Conservation (phyloP, 2,113 vertebrate genomes). For the Aptenodytes patagonicus region DNA sequence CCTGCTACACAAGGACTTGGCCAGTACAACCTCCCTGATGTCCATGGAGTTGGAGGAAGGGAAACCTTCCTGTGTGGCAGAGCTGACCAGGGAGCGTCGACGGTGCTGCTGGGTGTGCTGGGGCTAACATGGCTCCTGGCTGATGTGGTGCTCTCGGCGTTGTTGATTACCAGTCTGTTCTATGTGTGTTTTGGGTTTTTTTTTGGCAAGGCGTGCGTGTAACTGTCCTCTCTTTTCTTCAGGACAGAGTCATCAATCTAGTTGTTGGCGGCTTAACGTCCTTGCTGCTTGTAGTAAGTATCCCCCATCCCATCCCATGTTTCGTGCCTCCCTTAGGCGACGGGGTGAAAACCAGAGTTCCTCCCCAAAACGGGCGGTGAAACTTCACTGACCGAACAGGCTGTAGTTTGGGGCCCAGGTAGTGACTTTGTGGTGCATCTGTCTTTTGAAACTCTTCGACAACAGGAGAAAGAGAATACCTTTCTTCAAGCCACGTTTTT, state of each 20-base stretch:
- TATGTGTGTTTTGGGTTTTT: background rate
- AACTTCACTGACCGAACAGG: background rate
- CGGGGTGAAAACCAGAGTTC: background rate
- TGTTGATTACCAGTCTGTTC: background rate
- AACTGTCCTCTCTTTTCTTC: background rate
- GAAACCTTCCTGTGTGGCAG: background rate
- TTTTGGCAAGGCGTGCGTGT: background rate
- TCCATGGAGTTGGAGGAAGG: rapidly evolving
- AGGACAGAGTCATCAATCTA: constrained; percentile 96
- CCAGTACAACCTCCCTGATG: background rate
- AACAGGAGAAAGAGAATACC: background rate
- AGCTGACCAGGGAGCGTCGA: background rate
- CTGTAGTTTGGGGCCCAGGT: background rate
- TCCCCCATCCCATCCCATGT: background rate
- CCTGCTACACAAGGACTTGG: background rate
- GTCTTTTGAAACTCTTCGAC: background rate
- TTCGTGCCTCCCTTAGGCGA: background rate
- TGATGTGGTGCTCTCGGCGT: background rate
- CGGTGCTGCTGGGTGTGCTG: background rate
- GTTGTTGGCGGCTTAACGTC: constrained; percentile 86
- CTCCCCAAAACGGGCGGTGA: rapidly evolving
- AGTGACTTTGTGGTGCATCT: background rate
- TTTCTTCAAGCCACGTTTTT: background rate
- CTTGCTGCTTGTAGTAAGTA: constrained; percentile 91
- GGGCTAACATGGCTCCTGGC: background rate